These are phyloP conservation scores for Urocolius indicus DNA, from an alignment of 2,113 vertebrate species.

Conservation along the genomic window DNA sequence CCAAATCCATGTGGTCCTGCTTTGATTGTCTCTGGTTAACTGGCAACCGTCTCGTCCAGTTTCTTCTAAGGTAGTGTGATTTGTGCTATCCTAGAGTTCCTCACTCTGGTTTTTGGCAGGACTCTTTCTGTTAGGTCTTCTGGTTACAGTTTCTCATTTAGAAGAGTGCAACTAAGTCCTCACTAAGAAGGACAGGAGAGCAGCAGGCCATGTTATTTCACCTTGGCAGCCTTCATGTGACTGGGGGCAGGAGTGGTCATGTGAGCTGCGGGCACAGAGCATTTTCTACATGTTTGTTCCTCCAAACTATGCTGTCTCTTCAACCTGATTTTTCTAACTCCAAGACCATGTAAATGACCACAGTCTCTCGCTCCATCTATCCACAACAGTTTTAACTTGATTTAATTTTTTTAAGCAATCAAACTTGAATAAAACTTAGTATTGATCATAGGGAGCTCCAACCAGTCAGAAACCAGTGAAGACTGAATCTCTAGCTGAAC, in stretches of 20 bases:
- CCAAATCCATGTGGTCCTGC: too few relatives aligned
- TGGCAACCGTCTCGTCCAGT: neutral
- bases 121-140: neutral
- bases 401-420: neutral
- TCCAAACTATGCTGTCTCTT: neutral
- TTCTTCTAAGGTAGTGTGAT: neutral
- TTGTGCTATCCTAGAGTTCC: neutral
- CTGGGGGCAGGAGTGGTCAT: neutral
- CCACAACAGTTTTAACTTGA: neutral
- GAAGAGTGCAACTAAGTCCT: neutral
- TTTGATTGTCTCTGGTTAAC: neutral
- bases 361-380: neutral
- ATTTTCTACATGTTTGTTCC: neutral
- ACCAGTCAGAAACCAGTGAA: rapidly evolving
- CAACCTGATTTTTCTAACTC: neutral
- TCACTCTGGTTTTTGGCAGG: neutral
- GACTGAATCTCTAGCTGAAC: neutral
- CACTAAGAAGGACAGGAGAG: neutral
- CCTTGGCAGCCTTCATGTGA: neutral
- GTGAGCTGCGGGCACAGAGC: neutral
- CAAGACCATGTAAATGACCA: neutral
- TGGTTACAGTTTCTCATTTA: neutral
- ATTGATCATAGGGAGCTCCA: neutral
- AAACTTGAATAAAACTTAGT: neutral
- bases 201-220: neutral